These are phyloP conservation scores for Megastigmus dorsalis DNA, from an alignment of 2,888 invertebrate genomes.

Conservation along the genomic window DNA sequence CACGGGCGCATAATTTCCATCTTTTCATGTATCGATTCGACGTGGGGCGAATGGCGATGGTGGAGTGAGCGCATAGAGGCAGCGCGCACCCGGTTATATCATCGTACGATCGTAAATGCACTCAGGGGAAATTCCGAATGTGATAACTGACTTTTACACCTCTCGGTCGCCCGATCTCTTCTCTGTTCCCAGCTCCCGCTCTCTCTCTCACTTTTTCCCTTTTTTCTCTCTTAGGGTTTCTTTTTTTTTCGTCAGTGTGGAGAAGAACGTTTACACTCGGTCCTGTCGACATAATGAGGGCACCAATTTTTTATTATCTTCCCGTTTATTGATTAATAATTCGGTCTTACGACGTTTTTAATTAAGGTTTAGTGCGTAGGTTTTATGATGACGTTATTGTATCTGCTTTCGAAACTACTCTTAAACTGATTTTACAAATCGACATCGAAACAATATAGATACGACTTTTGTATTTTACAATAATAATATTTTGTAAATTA, in stretches of 20 bases:
- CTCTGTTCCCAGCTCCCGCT: neutral
- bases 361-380: neutral
- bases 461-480: too few species aligned
- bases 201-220: neutral
- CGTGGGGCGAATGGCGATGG: neutral
- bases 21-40: slow-evolving; percentile 38
- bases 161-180: neutral
- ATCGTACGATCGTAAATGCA: slow-evolving; percentile 33
- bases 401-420: too few species aligned
- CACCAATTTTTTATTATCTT: too few species aligned
- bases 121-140: slow-evolving; percentile 40
- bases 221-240: too few species aligned
- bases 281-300: too few species aligned
- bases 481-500: too few species aligned
- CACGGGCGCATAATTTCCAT: slow-evolving; percentile 32
- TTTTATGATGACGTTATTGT: too few species aligned
- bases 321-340: slow-evolving; percentile 13
- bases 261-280: too few species aligned
- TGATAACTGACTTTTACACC: slow-evolving; percentile 37
- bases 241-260: too few species aligned
- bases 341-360: too few species aligned
- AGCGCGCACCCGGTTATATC: neutral
- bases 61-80: neutral
- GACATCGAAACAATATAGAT: too few species aligned
- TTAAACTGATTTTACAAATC: too few species aligned